phyloP scores from a whole-genome alignment of 1,140 invertebrate species.

The Drosophila miranda region DNA sequence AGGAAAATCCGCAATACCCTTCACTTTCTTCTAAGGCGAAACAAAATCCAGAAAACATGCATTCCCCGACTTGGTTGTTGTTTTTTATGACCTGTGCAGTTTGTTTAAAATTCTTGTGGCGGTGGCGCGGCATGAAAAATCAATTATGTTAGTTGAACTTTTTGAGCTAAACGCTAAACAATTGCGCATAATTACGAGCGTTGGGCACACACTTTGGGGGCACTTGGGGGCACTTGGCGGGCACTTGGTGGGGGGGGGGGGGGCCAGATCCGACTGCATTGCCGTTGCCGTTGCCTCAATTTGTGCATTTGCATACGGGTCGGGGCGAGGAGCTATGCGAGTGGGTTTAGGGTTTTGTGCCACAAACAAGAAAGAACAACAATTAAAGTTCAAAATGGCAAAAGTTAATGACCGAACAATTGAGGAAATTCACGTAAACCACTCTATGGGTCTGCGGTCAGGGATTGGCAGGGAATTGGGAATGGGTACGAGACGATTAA shows the following conservation, averaged over 20 bases:
- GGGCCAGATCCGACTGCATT: conserved; percentile 48
- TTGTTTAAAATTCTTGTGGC: conserved; percentile 53
- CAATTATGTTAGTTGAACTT: conserved; percentile 72
- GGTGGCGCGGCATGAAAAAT: conserved; percentile 59
- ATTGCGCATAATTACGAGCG: conserved; percentile 75
- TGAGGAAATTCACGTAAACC: conserved; percentile 48
- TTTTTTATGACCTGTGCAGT: conserved; percentile 35
- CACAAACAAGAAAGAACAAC: conserved; percentile 52
- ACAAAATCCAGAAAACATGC: conserved; percentile 27
- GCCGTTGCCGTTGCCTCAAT: conserved; percentile 54
- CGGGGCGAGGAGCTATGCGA: background rate
- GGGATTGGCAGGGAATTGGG: conserved; percentile 11
- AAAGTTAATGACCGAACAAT: conserved; percentile 68
- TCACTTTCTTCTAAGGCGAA: conserved; percentile 1
- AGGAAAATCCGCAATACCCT: conserved; percentile 8
- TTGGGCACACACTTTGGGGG: conserved; percentile 10
- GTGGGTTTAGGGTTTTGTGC: conserved; percentile 9
- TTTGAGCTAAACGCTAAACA: conserved; percentile 73
- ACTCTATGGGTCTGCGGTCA: conserved; percentile 6
- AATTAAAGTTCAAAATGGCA: conserved; percentile 66
- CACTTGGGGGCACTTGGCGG: no score
- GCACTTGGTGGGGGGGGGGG: background rate
- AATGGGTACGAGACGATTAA: background rate
- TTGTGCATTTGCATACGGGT: conserved; percentile 68
- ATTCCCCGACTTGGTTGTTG: conserved; percentile 19